Base-by-base conservation (phyloP, 2,113 vertebrate genomes). In the Phylloscopus trochilus region DNA sequence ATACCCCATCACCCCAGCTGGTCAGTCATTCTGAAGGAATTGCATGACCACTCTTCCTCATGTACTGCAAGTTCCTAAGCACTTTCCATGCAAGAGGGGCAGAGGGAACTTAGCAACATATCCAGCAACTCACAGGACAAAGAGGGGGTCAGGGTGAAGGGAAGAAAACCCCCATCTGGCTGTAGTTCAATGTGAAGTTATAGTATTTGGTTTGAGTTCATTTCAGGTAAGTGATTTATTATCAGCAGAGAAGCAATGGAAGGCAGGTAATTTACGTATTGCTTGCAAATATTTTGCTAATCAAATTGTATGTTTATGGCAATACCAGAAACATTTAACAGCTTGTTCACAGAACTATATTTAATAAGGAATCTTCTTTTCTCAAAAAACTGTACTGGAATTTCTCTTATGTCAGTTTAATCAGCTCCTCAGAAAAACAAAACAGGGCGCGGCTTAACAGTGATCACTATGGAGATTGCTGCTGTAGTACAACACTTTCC, bases 171-270 rank as follows among this genome's bases (percentile, higher is more conserved):
- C 9, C 15, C 51, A 66, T 39, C 39, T 84, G 73, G n/a, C 13
- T 68, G 18, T 33, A 68, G 13, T 49, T 75, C 81, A 24, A 22
- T 0, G 0, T 68, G 69, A 92, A 91, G 41, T 83, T 91, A 24
- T 8, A 70, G 28, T 66, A 60, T 43, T 94, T 75, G 27, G 44
- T 92, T 93, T 79, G n/a, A 92, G 33, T 31, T 46, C 30, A n/a
- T 87, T 93, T 91, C 62, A 93, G 89, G 53, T 66, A 56, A 89
- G 63, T 69, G 10, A 84, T 72, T 92, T 89, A 72, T 85, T 84
- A 82, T 62, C 78, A 80, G 39, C 74, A 83, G 87, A 89, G 53
- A 49, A 95, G 59, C n/a, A 76, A 84, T 62, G 19, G 23, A 79
- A 75, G 30, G 18, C 49, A 56, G 58, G n/a, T 51, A 82, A 89